A percentile compares a stretch with the other conserved stretches of the same genome.
Evolutionary conservation across 1,140 invertebrate species (phyloP).

Genomic region (Ips nitidus): DNA sequence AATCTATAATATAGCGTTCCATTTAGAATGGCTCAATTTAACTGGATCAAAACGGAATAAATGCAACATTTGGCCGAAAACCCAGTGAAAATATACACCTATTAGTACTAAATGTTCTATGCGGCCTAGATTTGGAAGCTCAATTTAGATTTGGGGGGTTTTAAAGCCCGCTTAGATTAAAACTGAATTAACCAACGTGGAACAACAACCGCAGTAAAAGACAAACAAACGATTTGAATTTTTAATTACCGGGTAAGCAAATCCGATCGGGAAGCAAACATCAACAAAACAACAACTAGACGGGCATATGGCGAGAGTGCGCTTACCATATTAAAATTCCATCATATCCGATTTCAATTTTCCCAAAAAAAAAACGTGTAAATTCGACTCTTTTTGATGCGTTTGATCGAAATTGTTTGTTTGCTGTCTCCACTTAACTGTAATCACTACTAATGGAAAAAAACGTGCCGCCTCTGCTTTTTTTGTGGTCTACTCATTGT

Average conservation of each 20-base stretch:
- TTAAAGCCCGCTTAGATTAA: too few species aligned
- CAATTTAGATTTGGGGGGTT: too few species aligned
- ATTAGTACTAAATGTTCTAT: too few species aligned
- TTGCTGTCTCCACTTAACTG: background rate
- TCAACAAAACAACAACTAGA: slow-evolving; percentile 11
- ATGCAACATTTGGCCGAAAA: too few species aligned
- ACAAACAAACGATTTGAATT: slow-evolving; percentile 4
- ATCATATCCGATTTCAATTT: slow-evolving; percentile 11
- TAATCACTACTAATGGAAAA: background rate
- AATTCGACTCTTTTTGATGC: background rate
- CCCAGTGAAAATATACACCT: too few species aligned
- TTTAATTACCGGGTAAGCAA: slow-evolving; percentile 5
- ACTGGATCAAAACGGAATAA: too few species aligned
- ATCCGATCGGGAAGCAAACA: slow-evolving; percentile 4
- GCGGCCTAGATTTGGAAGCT: too few species aligned
- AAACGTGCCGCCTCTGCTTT: background rate
- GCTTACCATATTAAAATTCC: slow-evolving; percentile 12
- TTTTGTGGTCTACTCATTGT: background rate
- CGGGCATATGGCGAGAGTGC: slow-evolving; percentile 7
- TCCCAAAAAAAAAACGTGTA: slow-evolving; percentile 2
- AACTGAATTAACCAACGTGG: too few species aligned
- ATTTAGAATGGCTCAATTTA: too few species aligned
- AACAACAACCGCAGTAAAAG: background rate
- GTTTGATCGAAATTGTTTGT: background rate
- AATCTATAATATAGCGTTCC: too few species aligned